Conservation (phyloP, 2,797 vertebrate species). For the Pangasius krempfi region DNA sequence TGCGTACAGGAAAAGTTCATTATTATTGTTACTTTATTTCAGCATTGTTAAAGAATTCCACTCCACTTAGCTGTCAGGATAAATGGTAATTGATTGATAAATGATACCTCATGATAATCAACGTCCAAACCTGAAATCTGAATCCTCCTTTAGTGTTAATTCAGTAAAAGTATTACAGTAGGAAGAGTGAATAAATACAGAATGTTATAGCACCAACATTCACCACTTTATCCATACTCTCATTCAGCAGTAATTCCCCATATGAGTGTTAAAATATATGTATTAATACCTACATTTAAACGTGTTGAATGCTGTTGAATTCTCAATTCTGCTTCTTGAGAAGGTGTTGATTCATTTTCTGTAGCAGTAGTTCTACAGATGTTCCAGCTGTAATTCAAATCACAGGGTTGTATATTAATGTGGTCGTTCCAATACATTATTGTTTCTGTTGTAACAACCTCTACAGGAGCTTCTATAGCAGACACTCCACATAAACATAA, state of each 20-base stretch:
- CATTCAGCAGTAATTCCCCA: not conserved
- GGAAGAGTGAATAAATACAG: constrained; percentile 16
- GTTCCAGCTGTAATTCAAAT: not conserved
- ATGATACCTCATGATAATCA: not conserved
- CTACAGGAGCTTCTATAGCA: not conserved
- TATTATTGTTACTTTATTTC: too few relatives aligned
- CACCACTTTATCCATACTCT: not conserved
- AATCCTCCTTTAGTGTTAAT: not conserved
- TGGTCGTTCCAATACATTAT: not conserved
- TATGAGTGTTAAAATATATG: not conserved
- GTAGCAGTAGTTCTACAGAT: not conserved
- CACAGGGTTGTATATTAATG: not conserved
- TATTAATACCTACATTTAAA: not conserved
- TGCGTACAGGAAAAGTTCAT: too few relatives aligned
- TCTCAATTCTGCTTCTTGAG: not conserved
- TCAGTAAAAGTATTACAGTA: not conserved
- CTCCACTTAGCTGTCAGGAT: too few relatives aligned
- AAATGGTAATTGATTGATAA: too few relatives aligned
- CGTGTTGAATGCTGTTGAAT: not conserved
- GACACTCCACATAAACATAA: too few relatives aligned
- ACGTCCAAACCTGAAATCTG: not conserved
- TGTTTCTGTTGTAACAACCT: too few relatives aligned
- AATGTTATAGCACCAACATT: not conserved
- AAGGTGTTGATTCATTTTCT: not conserved
- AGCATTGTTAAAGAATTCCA: too few relatives aligned